Conservation (phyloP, 1,140 invertebrate species). For the Drosophila tropicalis region DNA sequence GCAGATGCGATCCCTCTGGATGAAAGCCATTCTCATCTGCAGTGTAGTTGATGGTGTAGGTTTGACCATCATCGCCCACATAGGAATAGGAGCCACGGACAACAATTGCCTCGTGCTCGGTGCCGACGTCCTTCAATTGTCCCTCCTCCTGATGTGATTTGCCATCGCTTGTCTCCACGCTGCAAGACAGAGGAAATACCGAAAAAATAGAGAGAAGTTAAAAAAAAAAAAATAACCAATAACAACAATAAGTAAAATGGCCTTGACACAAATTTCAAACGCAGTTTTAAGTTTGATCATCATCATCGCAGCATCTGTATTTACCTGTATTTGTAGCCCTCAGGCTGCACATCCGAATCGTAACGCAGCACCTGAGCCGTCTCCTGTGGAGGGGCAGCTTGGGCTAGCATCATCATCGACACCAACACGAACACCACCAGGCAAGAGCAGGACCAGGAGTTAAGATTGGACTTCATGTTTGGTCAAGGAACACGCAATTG, state of each 20-base stretch:
- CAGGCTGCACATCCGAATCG: slow-evolving; percentile 68
- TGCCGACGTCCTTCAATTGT: slow-evolving; percentile 85
- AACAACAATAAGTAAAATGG: slow-evolving; percentile 40
- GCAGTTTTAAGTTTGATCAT: not conserved
- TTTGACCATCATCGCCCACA: slow-evolving; percentile 87
- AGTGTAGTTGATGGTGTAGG: slow-evolving; percentile 87
- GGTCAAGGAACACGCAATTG: slow-evolving; percentile 55
- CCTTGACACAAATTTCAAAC: slow-evolving; percentile 59
- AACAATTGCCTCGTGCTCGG: slow-evolving; percentile 81
- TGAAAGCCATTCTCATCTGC: slow-evolving; percentile 92
- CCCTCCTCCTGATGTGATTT: slow-evolving; percentile 87
- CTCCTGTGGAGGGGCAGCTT: slow-evolving; percentile 54
- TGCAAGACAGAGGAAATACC: slow-evolving; percentile 52
- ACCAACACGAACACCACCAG: slow-evolving; percentile 3
- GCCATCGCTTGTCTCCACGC: slow-evolving; percentile 89
- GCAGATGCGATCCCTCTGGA: slow-evolving; percentile 86
- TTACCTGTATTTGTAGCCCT: slow-evolving; percentile 71
- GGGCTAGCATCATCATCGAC: slow-evolving; percentile 17
- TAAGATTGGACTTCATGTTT: slow-evolving; percentile 58
- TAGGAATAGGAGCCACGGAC: slow-evolving; percentile 86
- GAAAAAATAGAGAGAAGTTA: slow-evolving; percentile 5
- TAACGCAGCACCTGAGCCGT: slow-evolving; percentile 64
- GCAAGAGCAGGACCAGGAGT: slow-evolving; percentile 40
- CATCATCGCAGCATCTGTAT: slow-evolving; percentile 14
- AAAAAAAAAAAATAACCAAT: slow-evolving; percentile 11